These are phyloP conservation scores for Drosophila meridionalis DNA, from an alignment of 2,888 invertebrate species.

Conservation along the genomic window DNA sequence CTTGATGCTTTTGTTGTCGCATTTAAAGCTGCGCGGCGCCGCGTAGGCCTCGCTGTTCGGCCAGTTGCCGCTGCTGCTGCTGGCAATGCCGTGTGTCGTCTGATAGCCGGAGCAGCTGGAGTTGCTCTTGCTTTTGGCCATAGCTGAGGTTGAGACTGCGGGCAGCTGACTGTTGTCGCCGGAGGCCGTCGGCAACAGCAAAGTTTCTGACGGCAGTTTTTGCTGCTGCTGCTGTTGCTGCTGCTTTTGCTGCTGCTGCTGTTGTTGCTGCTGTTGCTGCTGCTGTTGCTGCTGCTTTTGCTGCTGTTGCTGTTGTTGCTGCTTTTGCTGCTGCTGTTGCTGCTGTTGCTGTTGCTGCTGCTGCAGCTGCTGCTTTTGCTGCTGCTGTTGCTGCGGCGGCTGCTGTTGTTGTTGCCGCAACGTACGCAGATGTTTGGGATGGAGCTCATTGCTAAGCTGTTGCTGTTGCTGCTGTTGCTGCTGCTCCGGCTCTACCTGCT, in stretches of 20 bases:
- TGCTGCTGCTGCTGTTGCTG: neutral
- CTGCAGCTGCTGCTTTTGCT: neutral
- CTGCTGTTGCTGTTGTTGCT: neutral
- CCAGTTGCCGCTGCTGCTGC: slow-evolving; percentile 40
- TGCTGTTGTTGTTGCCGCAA: neutral
- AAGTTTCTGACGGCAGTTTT: neutral
- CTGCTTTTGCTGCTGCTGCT: neutral
- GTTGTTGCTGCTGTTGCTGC: neutral
- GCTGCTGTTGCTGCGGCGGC: neutral
- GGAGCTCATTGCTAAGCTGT: neutral
- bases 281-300: neutral
- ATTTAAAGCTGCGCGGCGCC: neutral
- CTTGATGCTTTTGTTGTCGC: slow-evolving; percentile 47
- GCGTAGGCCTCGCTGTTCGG: slow-evolving; percentile 16
- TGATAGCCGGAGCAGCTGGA: slow-evolving; percentile 4
- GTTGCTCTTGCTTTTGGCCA: slow-evolving; percentile 9
- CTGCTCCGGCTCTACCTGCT: neutral
- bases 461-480: slow-evolving; percentile 10
- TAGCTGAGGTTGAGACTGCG: slow-evolving; percentile 3
- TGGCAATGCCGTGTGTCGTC: neutral
- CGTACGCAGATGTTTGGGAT: neutral
- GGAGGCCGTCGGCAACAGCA: slow-evolving; percentile 16
- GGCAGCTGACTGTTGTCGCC: slow-evolving; percentile 34
- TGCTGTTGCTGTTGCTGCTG: neutral
- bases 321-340: neutral